Evolutionary conservation across 2,888 invertebrate species (phyloP).

Genomic region (Belgica antarctica): DNA sequence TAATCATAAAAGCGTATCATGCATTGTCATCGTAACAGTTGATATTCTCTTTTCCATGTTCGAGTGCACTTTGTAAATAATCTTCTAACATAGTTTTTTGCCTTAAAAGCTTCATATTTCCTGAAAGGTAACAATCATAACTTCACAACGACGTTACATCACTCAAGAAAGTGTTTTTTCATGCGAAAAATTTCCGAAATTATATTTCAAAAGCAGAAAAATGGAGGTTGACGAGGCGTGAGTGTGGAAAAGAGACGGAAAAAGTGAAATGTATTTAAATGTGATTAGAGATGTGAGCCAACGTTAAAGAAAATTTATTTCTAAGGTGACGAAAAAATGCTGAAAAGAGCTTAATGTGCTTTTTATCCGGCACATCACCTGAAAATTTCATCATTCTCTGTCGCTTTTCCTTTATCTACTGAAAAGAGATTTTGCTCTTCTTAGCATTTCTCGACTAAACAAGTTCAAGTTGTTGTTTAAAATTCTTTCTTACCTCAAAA

Average conservation of each 20-base stretch:
- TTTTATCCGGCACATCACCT: constrained; percentile 36
- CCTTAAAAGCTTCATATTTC: too few species aligned
- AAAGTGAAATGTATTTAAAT: constrained; percentile 23
- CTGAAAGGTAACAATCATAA: not conserved
- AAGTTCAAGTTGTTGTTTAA: constrained; percentile 25
- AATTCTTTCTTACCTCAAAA: not conserved
- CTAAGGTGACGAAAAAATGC: constrained; percentile 37
- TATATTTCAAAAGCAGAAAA: not conserved
- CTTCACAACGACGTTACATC: not conserved
- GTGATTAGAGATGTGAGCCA: constrained; percentile 33
- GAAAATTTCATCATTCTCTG: constrained; percentile 30
- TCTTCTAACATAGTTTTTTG: too few species aligned
- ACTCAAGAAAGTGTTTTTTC: not conserved
- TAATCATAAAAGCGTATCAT: too few species aligned
- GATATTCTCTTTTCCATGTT: too few species aligned
- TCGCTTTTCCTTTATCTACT: constrained; percentile 28
- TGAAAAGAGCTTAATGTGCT: constrained; percentile 40
- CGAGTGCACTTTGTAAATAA: too few species aligned
- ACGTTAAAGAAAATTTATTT: constrained; percentile 34
- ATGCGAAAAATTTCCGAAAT: not conserved
- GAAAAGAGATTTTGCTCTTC: constrained; percentile 1
- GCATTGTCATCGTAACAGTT: too few species aligned
- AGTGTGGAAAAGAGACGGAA: not conserved
- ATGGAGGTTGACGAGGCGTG: not conserved
- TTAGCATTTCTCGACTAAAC: not conserved